Percentiles rank a stretch among this genome's conserved stretches.
phyloP scores from a whole-genome alignment of 1,140 invertebrate species.

The Eriosoma lanigerum region DNA sequence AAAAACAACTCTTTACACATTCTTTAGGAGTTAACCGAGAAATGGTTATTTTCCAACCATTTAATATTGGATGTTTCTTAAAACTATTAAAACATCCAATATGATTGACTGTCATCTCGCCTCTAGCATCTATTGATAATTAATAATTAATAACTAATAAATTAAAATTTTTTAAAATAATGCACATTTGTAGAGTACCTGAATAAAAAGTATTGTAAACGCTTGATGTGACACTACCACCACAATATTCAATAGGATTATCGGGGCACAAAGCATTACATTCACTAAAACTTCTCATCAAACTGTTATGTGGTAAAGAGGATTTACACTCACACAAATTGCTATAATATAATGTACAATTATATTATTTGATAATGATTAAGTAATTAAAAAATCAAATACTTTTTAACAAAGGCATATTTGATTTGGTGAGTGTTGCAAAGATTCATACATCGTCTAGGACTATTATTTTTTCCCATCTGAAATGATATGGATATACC shows the following conservation, averaged over 20 bases:
- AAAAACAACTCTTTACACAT: conserved; percentile 11
- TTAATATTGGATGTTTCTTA: conserved; percentile 29
- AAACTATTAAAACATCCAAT: conserved; percentile 27
- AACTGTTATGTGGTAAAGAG: not conserved
- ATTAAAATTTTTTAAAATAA: not conserved
- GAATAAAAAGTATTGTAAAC: conserved; percentile 53
- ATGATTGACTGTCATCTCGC: not conserved
- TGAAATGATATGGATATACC: not conserved
- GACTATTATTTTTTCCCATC: conserved; percentile 52
- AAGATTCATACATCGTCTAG: conserved; percentile 54
- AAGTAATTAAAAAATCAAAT: not conserved
- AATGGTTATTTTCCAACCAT: conserved; percentile 22
- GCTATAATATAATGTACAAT: not conserved
- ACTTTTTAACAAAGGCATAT: conserved; percentile 25
- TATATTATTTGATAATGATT: not conserved
- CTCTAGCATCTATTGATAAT: not conserved
- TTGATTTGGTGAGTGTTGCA: conserved; percentile 46
- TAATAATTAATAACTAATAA: too few species aligned
- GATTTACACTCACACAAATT: conserved; percentile 36
- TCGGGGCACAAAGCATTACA: conserved; percentile 53
- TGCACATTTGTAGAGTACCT: not conserved
- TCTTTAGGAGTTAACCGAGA: not conserved
- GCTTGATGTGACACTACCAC: conserved; percentile 47
- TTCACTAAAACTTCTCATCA: conserved; percentile 33
- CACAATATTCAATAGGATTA: conserved; percentile 52